These are phyloP conservation scores for Glossophaga mutica DNA, from an alignment of 2,797 vertebrate genomes.

Conservation along the genomic window DNA sequence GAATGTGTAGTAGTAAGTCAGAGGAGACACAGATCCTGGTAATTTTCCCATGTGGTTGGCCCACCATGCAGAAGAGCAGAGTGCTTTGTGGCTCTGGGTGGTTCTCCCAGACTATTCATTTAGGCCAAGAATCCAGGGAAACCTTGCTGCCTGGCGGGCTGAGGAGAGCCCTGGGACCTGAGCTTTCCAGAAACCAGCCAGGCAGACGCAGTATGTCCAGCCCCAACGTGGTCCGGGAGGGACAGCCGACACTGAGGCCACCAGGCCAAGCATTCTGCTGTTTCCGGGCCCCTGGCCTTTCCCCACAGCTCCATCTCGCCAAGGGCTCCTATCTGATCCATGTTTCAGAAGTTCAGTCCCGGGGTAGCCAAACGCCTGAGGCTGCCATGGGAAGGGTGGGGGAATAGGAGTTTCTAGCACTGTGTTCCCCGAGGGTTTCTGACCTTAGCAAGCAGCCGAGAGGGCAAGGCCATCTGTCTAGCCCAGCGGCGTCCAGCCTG, in stretches of 20 bases:
- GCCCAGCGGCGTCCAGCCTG: background rate
- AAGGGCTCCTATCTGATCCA: background rate
- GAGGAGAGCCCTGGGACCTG: background rate
- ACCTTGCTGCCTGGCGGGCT: background rate
- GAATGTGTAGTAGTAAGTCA: background rate
- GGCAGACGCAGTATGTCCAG: background rate
- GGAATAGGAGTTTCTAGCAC: background rate
- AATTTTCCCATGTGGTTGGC: background rate
- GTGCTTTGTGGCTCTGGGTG: background rate
- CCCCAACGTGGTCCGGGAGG: background rate
- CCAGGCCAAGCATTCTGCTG: fast-evolving
- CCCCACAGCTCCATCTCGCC: background rate
- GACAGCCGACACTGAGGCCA: background rate
- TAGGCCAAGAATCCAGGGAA: background rate
- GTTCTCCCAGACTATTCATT: background rate
- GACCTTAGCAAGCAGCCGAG: background rate
- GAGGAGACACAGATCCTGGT: background rate
- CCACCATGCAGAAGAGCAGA: background rate
- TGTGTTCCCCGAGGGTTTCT: background rate
- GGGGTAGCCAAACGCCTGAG: background rate
- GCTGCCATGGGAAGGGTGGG: background rate
- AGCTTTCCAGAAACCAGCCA: background rate
- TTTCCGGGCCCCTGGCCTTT: background rate
- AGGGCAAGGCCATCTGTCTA: background rate
- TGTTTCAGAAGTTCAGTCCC: constrained; percentile 22